Conservation (phyloP, 2,888 invertebrate genomes). For the Mythimna ferrago region DNA sequence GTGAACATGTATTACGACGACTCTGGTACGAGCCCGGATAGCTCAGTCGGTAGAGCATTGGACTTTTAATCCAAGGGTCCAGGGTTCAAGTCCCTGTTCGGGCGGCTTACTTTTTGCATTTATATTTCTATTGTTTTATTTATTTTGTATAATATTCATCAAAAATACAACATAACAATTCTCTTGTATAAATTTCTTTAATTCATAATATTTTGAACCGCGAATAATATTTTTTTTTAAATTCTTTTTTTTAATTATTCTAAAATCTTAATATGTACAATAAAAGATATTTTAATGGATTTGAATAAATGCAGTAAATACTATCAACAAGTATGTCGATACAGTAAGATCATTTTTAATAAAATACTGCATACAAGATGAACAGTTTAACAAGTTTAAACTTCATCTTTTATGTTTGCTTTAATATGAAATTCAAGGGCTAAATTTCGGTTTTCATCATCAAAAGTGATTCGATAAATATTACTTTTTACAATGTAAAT, state of each 20-base stretch:
- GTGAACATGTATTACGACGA: constrained; percentile 24
- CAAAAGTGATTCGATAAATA: no score
- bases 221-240: not conserved
- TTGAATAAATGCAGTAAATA: not conserved
- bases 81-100: constrained; percentile 92
- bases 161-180: not conserved
- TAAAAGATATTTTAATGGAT: no score
- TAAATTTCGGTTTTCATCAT: not conserved
- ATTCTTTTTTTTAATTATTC: no score
- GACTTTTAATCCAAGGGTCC: constrained; percentile 91
- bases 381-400: not conserved
- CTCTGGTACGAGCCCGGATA: constrained; percentile 84
- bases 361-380: not conserved
- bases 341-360: not conserved
- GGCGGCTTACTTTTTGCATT: constrained; percentile 76
- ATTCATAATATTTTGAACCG: not conserved
- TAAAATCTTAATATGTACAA: no score
- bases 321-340: not conserved
- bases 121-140: not conserved
- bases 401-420: not conserved
- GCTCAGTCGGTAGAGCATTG: constrained; percentile 92
- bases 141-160: not conserved
- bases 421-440: not conserved
- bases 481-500: not conserved
- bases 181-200: not conserved